phyloP scores from a whole-genome alignment of 2,113 vertebrate genomes.

The Ardeotis arabs region DNA sequence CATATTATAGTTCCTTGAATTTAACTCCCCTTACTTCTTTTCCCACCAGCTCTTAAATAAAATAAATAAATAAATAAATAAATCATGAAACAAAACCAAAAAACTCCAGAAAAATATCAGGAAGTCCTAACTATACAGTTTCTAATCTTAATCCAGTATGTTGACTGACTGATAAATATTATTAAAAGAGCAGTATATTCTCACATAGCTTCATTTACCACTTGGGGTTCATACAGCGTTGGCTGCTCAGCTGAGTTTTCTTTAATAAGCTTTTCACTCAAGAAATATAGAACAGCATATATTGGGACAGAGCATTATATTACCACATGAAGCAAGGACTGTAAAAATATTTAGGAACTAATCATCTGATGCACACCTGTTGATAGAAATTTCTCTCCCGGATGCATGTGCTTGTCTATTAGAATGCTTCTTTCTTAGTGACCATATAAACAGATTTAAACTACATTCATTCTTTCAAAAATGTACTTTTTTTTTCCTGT shows the following conservation, averaged over 20 bases:
- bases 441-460: not conserved
- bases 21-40: not conserved
- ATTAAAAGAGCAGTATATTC: not conserved
- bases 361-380: slow-evolving; percentile 5
- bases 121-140: not conserved
- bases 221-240: not conserved
- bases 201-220: slow-evolving; percentile 6
- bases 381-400: not conserved
- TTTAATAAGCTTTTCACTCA: not conserved
- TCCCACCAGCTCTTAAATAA: not conserved
- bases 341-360: slow-evolving; percentile 17
- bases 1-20: not conserved
- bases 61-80: not conserved
- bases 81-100: too few species aligned
- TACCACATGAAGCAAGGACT: not conserved
- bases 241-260: slow-evolving; percentile 10
- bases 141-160: not conserved
- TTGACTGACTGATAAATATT: not conserved
- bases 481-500: not conserved
- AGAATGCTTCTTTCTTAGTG: not conserved
- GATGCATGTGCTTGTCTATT: not conserved
- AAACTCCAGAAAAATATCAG: not conserved
- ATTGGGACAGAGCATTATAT: not conserved
- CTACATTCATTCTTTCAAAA: not conserved
- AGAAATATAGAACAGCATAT: not conserved